Base-by-base conservation (phyloP, 1,140 invertebrate genomes). In the Adelges cooleyi region DNA sequence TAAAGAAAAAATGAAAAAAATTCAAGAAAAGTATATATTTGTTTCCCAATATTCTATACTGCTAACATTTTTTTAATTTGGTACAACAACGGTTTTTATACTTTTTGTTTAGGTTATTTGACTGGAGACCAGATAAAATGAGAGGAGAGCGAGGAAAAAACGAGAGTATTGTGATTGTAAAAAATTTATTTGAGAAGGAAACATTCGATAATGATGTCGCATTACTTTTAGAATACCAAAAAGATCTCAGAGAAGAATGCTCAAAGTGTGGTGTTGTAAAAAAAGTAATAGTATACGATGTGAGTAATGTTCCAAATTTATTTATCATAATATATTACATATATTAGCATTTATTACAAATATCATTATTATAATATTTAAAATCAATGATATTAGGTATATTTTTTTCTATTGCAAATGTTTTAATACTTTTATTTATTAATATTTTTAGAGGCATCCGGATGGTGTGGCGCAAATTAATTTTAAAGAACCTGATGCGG, bases 51-150 rank as follows among this genome's bases (percentile, higher is more conserved):
- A n/a, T n/a, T n/a, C n/a, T n/a, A n/a, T n/a, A n/a, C n/a, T n/a
- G n/a, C n/a, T n/a, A n/a, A n/a, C n/a, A n/a, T n/a, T n/a, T n/a
- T n/a, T n/a, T n/a, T n/a, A n/a, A n/a, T n/a, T n/a, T n/a, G 40
- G 20, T 11, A 9, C 53, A 6, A 42, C 23, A 40, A 40, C 38
- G 38, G 9, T 9, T 40, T 10, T 40, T 40, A 10, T n/a, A n/a
- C n/a, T n/a, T n/a, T n/a, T n/a, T n/a, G n/a, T n/a, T n/a, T n/a
- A n/a, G n/a, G n/a, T 76, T 98, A 36, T 93, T 99, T 73, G 92
- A 93, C 74, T 99, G 96, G 96, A 80, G 89, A 70, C 94, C 95
- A 3, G 94, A 98, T 67, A 92, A 92, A 75, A 78, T 90, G 70
- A 76, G 84, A 25, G 89, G 89, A 1, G 86, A 91, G 71, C 81